Percentiles rank a stretch among this genome's conserved stretches.
Conservation (phyloP, 2,113 vertebrate genomes). For the Todiramphus saurophagus region DNA sequence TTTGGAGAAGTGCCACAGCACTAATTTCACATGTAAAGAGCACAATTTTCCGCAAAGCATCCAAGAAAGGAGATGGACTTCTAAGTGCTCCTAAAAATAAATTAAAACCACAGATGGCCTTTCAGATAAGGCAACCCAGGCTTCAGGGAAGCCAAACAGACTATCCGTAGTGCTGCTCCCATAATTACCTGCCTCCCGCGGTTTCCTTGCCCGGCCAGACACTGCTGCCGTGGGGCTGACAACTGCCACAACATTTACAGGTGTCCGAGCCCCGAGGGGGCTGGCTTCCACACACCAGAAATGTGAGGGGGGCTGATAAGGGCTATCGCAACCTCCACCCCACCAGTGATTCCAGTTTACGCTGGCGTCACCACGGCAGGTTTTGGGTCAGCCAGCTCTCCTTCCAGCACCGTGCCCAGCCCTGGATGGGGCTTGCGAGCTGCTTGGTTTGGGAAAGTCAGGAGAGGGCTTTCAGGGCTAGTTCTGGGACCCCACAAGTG, state of each 20-base stretch:
- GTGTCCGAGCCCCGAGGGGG: neutral
- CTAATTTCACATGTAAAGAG: neutral
- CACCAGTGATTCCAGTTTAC: neutral
- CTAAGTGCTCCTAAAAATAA: constrained; percentile 58
- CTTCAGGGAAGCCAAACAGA: constrained; percentile 6
- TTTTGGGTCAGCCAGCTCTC: neutral
- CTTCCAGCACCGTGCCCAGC: neutral
- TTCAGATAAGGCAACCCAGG: constrained; percentile 42
- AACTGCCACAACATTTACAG: neutral
- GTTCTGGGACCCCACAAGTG: neutral
- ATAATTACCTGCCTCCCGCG: rapidly evolving
- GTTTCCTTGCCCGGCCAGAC: neutral
- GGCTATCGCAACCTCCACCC: neutral
- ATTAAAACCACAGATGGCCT: constrained; percentile 28
- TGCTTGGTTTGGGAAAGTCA: neutral
- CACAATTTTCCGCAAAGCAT: constrained; percentile 39
- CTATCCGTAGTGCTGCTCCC: neutral
- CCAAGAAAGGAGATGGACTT: constrained; percentile 56
- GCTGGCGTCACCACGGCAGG: neutral
- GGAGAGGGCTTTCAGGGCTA: neutral
- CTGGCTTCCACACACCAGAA: neutral
- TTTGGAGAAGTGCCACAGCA: constrained; percentile 18
- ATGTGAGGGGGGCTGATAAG: constrained; percentile 35
- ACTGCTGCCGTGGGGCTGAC: neutral
- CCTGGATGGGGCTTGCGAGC: rapidly evolving